Evolutionary conservation across 2,888 invertebrate genomes (phyloP), one percentile per base, ranked within the genome.

Genomic region (Oxytorus armatus): DNA sequence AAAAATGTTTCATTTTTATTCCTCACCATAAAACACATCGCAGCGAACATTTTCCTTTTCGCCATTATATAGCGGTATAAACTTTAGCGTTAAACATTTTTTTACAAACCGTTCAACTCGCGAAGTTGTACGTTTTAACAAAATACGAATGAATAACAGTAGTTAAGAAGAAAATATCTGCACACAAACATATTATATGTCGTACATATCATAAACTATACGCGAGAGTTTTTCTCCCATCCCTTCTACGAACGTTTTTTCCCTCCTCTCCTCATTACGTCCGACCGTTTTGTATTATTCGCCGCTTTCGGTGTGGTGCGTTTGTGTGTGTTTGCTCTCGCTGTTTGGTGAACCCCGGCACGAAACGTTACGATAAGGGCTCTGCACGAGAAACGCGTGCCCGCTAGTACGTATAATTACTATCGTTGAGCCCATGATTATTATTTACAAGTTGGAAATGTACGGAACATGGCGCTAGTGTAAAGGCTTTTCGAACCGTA

Each of bases 381-480:
- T n/a, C n/a, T 47, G 66, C 63, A 76, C 77, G 79, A 70, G 75
- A 79, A 79, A 76, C 68, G 73, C 77, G 81, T 73, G 73, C 5
- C 3, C 29, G 29, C 69, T 25, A 44, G 74, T 81, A 80, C 77
- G 65, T 77, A 81, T 77, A 81, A 81, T 81, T 81, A 81, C 80
- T 69, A 59, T 36, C 65, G 57, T n/a, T 8, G 59, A 63, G 49
- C 14, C 69, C 63, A 77, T 73, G 61, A 74, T 81, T 81, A 81
- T 81, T 81, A 81, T 81, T 81, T 81, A 81, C 81, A 77, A 74
- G 81, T 77, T 81, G 69, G 59, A 73, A 77, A 73, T 57, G 63
- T 76, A 73, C 57, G 23, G 53, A 61, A 39, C 68, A 63, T 42
- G 25, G 23, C 16, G 61, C 61, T 21, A n/a, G 21, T 25, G 16